A percentile compares a stretch with the other conserved stretches of the same genome.
Conservation (phyloP, 2,113 vertebrate genomes). For the Tamias sibiricus region DNA sequence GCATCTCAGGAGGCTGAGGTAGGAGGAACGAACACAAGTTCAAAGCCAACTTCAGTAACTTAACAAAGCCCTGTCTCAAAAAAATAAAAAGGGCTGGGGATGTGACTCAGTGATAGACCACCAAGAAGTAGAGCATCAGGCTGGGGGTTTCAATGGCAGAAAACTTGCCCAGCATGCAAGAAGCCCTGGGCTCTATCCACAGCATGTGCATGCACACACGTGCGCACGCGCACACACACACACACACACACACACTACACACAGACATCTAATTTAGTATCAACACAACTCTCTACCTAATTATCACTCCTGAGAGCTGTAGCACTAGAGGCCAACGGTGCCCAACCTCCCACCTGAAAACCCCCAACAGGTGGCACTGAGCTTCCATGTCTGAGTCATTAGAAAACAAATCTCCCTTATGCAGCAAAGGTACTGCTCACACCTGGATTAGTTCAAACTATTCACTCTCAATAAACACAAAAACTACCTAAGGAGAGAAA, state of each 20-base stretch:
- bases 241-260: too few species aligned
- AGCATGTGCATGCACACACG: too few species aligned
- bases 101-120: too few species aligned
- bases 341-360: neutral
- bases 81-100: too few species aligned
- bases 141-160: too few species aligned
- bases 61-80: too few species aligned
- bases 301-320: neutral
- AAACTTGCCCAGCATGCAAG: neutral
- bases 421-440: neutral
- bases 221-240: too few species aligned
- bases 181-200: neutral
- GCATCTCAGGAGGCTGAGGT: too few species aligned
- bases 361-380: neutral
- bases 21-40: too few species aligned
- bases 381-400: neutral
- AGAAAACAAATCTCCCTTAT: neutral
- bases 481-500: neutral
- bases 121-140: neutral
- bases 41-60: too few species aligned
- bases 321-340: neutral
- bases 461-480: neutral
- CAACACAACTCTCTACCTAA: neutral
- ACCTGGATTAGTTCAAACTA: neutral
- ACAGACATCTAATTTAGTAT: neutral